Evolutionary conservation across 2,797 vertebrate species (phyloP), one percentile per base, ranked within the genome.

Genomic region (Trachops cirrhosus): DNA sequence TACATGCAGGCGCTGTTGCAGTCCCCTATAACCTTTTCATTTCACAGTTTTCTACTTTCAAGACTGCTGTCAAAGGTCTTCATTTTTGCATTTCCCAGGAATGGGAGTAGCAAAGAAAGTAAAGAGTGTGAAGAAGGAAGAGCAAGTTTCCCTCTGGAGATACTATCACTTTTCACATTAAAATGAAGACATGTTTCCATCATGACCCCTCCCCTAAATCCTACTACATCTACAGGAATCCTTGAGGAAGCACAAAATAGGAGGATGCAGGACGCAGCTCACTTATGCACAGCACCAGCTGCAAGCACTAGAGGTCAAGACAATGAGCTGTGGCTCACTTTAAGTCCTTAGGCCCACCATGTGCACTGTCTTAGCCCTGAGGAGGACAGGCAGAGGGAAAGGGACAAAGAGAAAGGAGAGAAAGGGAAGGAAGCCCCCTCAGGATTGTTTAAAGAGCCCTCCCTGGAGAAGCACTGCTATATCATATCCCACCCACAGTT

Each of bases 341-440:
- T 22, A 83, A 64, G 10, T 46, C 41, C 39, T n/a, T 14, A n/a
- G 6, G 2, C 62, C 74, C 22, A 2, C 22, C 26, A 11, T 46
- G 0, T 0, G 1, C 0, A 0, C 3, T 19, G n/a, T 48, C 24
- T 0, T 6, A 2, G 9, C 15, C 21, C n/a, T 0, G 1, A 14
- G 19, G 18, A 18, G n/a, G 50, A 39, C 41, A 29, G 37, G 64
- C n/a, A 1, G 29, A 1, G 2, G 3, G 44, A 1, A 6, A 22
- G 68, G 37, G 5, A 2, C n/a, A 15, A 6, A 29, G 34, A 52
- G 46, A 34, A 14, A 2, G 3, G 11, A 48, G 9, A 22, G 9
- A 1, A 5, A 39, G 3, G 4, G 29, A 37, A n/a, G 29, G 10
- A 52, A 59, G 5, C 2, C 24, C 34, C 46, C 37, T 39, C 1